These are phyloP conservation scores for Cydia strobilella DNA, from an alignment of 1,140 invertebrate species.

Conservation along the genomic window DNA sequence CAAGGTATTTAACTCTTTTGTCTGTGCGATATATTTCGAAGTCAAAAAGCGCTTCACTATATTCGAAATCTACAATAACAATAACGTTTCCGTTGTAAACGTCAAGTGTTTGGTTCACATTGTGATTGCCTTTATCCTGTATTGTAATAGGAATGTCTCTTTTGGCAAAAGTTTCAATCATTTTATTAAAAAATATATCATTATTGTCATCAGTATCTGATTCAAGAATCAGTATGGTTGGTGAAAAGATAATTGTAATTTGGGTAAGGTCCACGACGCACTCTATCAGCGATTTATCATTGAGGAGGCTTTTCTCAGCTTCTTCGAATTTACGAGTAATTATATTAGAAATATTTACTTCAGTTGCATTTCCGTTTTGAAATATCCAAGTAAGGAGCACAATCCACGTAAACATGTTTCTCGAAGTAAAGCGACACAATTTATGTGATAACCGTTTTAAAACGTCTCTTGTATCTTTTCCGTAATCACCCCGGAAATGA, in stretches of 20 bases:
- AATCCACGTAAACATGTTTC: neutral
- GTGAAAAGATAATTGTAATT: conserved; percentile 20
- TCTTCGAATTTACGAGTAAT: neutral
- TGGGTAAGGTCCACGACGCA: conserved; percentile 2
- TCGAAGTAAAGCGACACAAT: neutral
- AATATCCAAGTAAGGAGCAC: neutral
- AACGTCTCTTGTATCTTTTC: neutral
- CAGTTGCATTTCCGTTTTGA: neutral
- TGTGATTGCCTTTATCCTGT: conserved; percentile 14
- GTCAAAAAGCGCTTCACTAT: conserved; percentile 39
- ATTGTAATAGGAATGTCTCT: neutral
- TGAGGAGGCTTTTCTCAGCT: neutral
- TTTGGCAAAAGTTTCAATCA: neutral
- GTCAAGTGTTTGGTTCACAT: neutral
- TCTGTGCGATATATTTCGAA: conserved; percentile 35
- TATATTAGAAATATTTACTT: neutral
- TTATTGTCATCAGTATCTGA: neutral
- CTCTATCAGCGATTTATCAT: neutral
- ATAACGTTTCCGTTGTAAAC: conserved; percentile 42
- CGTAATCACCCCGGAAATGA: neutral
- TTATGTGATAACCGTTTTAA: neutral
- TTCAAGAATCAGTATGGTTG: conserved; percentile 5
- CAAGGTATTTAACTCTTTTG: conserved; percentile 46
- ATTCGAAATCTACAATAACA: conserved; percentile 39
- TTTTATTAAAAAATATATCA: conserved; percentile 16